Evolutionary conservation across 1,140 invertebrate genomes (phyloP).

Genomic region (Coboldia fuscipes): DNA sequence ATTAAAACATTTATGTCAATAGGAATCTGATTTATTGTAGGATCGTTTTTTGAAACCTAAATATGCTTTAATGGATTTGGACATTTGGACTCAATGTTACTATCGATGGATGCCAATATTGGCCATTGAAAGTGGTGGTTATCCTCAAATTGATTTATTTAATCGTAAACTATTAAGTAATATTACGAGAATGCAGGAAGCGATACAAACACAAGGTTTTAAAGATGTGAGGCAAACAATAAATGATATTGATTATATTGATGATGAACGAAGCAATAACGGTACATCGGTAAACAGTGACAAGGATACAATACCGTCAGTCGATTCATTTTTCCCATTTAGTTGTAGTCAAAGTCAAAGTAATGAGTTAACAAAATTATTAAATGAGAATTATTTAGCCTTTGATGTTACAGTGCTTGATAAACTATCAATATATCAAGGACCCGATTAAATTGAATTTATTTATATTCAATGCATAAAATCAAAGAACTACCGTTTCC

Average conservation of each 20-base stretch:
- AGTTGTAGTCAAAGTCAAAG: slow-evolving; percentile 15
- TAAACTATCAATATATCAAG: too few relatives aligned
- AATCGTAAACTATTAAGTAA: slow-evolving; percentile 30
- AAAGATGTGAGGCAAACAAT: slow-evolving; percentile 9
- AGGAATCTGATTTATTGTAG: slow-evolving; percentile 6
- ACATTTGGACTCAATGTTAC: slow-evolving; percentile 79
- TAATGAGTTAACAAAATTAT: slow-evolving; percentile 16
- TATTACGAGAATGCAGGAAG: slow-evolving; percentile 26
- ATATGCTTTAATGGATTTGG: slow-evolving; percentile 31
- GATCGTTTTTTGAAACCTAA: slow-evolving; percentile 25
- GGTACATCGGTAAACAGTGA: slow-evolving; percentile 7
- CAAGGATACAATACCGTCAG: slow-evolving; percentile 8
- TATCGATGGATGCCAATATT: slow-evolving; percentile 67
- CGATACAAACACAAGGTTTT: slow-evolving; percentile 13
- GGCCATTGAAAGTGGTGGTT: slow-evolving; percentile 57
- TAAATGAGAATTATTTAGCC: too few relatives aligned
- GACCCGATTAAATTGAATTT: too few relatives aligned
- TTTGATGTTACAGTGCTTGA: too few relatives aligned
- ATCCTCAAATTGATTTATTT: slow-evolving; percentile 38
- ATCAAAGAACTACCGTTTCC: too few relatives aligned
- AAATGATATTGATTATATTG: not conserved
- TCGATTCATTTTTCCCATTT: slow-evolving; percentile 29
- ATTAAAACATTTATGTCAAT: slow-evolving; percentile 2
- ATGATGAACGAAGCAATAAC: slow-evolving; percentile 8
- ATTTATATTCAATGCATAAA: too few relatives aligned